Base-by-base conservation (phyloP, 2,888 invertebrate species). In the Seira musarum region DNA sequence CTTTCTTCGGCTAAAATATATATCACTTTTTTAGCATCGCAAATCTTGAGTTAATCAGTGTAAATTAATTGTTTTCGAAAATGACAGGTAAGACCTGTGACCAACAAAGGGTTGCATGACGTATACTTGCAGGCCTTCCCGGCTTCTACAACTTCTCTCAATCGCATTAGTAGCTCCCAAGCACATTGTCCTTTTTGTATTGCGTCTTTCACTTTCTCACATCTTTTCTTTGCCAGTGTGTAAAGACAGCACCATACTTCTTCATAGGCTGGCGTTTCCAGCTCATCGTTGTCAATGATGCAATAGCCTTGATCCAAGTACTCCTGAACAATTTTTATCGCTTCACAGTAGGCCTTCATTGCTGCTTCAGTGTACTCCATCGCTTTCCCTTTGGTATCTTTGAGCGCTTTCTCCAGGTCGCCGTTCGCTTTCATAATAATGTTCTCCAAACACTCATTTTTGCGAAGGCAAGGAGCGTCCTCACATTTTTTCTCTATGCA, bases 71-170 rank as follows among this genome's bases (percentile, higher is more conserved):
- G n/a, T n/a, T n/a, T n/a, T n/a, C n/a, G n/a, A n/a, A n/a, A n/a
- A n/a, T n/a, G n/a, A n/a, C n/a, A 85, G 8, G 67, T 25, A 0
- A 87, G 73, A 15, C 75, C 75, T 13, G 86, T 85, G 49, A 84
- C 81, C 8, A 87, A 75, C 19, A 87, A 73, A 13, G 87, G 85
- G 68, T 87, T 85, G 76, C 85, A 85, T 6, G 79, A 77, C 3
- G 85, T 85, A 75, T 85, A 85, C 67, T 85, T 85, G 76, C 87
- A 87, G 19, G 57, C 71, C 49, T 83, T 84, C n/a, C 85, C 87
- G 60, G 80, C 82, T 63, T 87, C 85, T 60, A 87, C 84, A 3
- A 85, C 80, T 68, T 86, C 85, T 21, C 85, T 82, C 13, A 86
- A 72, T 17, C 84, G 84, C 49, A 84, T 83, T 17, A 87, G 66